Base-by-base conservation (phyloP, 2,113 vertebrate genomes). In the Crocuta crocuta region DNA sequence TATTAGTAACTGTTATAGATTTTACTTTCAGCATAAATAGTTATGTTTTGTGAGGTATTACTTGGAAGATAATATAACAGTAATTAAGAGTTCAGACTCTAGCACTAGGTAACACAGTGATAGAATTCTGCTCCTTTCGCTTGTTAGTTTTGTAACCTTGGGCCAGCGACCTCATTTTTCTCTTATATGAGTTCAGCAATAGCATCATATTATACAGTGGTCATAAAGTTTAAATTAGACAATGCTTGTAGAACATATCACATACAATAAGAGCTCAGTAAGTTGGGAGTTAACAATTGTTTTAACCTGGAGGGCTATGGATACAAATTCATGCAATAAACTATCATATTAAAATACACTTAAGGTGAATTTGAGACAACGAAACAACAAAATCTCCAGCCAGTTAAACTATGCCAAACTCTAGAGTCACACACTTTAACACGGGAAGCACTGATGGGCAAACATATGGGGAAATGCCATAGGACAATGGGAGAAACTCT, bases 101-200 rank as follows among this genome's bases (percentile, higher is more conserved):
- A 43, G 35, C 45, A 88, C 24, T 15, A 61, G 28, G 66, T 4
- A 35, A 39, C 17, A 88, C 1, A 85, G 39, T 26, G 81, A 53
- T 61, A n/a, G 21, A 73, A 66, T 74, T 83, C 76, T 79, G 33
- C 13, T 31, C 63, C 53, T 88, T 83, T 90, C 11, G 24, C 45
- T 63, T 82, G 90, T 88, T 87, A 53, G 12, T 31, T 96, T 79
- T 93, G 70, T 90, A 78, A 95, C 8, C 39, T 79, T 31, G 19
- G 35, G 19, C 31, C 11, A 43, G 5, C n/a, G 87, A 39, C 31
- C 33, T 83, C 9, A 39, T 55, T 87, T 45, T 63, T 48, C 28
- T 39, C 17, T 33, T 82, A 7, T 28, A 15, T 39, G 66, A 91
- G 39, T 66, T 73, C 24, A 86, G 66, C 4, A 45, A n/a, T 70